Evolutionary conservation across 64 coral and sea anemone genomes (phyloP).

Genomic region (Porites australiensis): DNA sequence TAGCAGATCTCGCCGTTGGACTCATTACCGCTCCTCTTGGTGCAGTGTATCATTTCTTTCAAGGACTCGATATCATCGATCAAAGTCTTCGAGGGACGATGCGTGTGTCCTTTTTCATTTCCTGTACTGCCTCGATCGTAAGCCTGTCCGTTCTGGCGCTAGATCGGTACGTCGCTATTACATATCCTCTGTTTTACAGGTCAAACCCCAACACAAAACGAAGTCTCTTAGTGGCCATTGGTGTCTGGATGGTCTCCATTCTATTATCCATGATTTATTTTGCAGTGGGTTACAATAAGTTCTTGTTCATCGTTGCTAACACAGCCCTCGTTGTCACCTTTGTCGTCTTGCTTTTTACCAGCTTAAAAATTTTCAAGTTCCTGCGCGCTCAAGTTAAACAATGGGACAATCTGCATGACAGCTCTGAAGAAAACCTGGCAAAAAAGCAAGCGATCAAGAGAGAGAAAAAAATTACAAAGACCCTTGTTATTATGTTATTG

Average conservation of each 20-base stretch:
- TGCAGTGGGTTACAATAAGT: constrained; percentile 74
- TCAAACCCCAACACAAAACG: constrained; percentile 25
- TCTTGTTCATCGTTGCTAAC: constrained; percentile 59
- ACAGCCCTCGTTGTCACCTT: constrained; percentile 70
- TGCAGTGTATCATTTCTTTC: constrained; percentile 58
- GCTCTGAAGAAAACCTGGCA: constrained; percentile 31
- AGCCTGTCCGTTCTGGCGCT: constrained; percentile 67
- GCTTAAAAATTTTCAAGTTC: constrained; percentile 70
- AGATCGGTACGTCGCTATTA: background rate
- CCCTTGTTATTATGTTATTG: constrained; percentile 50
- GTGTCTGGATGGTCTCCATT: constrained; percentile 78
- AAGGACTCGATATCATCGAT: constrained; percentile 6
- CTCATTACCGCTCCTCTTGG: constrained; percentile 63
- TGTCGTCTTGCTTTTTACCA: constrained; percentile 69
- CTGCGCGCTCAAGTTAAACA: constrained; percentile 42
- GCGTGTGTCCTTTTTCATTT: background rate
- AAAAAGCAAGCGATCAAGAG: constrained; percentile 61
- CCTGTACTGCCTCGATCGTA: constrained; percentile 72
- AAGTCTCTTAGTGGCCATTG: constrained; percentile 19
- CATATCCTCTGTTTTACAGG: constrained; percentile 66
- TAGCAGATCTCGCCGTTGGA: constrained; percentile 68
- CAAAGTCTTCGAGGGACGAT: background rate
- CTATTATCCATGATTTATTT: background rate
- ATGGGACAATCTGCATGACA: constrained; percentile 50
- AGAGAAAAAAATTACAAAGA: constrained; percentile 79